Percentiles rank a stretch among this genome's conserved stretches.
Evolutionary conservation across 1,140 invertebrate genomes (phyloP).

Genomic region (Drosophila ambigua): DNA sequence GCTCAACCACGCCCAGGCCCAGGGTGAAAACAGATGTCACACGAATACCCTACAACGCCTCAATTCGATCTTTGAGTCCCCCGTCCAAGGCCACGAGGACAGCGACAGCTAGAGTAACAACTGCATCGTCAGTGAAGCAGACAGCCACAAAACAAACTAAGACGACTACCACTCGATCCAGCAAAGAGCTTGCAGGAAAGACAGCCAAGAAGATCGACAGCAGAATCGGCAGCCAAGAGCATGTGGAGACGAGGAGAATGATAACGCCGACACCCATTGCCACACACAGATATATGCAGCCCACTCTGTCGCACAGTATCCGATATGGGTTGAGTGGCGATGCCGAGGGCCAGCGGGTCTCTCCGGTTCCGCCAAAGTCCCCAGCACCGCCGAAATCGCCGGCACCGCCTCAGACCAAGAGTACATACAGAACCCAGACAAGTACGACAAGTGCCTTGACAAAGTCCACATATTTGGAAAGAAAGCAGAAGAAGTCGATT

Average conservation of each 20-base stretch:
- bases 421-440: slow-evolving; percentile 41
- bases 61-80: slow-evolving; percentile 63
- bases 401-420: slow-evolving; percentile 44
- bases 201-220: slow-evolving; percentile 31
- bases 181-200: slow-evolving; percentile 31
- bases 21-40: slow-evolving; percentile 77
- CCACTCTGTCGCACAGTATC: slow-evolving; percentile 71
- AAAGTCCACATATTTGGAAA: slow-evolving; percentile 55
- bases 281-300: slow-evolving; percentile 78
- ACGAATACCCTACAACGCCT: slow-evolving; percentile 63
- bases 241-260: slow-evolving; percentile 12
- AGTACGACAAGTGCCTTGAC: slow-evolving; percentile 71
- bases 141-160: slow-evolving; percentile 34
- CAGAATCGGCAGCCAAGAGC: slow-evolving; percentile 30
- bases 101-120: slow-evolving; percentile 15
- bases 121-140: slow-evolving; percentile 28
- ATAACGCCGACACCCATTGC: slow-evolving; percentile 58
- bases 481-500: slow-evolving; percentile 45
- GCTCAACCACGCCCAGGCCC: slow-evolving; percentile 70
- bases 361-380: slow-evolving; percentile 51
- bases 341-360: slow-evolving; percentile 49
- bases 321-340: slow-evolving; percentile 59
- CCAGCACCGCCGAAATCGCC: slow-evolving; percentile 69
- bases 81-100: slow-evolving; percentile 43
- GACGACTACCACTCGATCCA: slow-evolving; percentile 34